Conservation (phyloP, 2,888 invertebrate species). For the Phengaris arion region DNA sequence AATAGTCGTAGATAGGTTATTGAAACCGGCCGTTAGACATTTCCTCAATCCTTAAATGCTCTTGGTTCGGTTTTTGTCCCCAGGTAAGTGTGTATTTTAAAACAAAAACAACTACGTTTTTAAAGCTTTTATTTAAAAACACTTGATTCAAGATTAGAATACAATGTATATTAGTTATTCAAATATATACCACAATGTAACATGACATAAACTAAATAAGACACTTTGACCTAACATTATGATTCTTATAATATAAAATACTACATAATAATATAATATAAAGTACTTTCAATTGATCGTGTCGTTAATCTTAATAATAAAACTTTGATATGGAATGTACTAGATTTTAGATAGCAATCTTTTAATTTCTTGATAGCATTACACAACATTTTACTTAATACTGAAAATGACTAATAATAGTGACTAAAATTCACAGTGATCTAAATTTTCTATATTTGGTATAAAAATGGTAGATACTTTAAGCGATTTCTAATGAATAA, state of each 20-base stretch:
- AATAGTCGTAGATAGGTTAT: no score
- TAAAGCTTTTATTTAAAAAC: not conserved
- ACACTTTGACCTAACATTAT: constrained; percentile 9
- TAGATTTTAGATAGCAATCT: constrained; percentile 3
- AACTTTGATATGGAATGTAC: constrained; percentile 20
- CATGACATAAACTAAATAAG: not conserved
- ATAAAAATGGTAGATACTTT: not conserved
- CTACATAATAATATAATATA: no score
- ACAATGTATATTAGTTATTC: not conserved
- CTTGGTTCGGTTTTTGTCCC: no score
- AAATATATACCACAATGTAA: not conserved
- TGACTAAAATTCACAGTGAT: constrained; percentile 12
- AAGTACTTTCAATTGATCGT: not conserved
- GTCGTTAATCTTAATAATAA: constrained; percentile 10
- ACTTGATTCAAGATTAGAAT: not conserved
- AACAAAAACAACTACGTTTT: not conserved
- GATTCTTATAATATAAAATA: not conserved
- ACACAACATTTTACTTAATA: constrained; percentile 8
- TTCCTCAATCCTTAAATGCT: no score
- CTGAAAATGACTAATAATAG: constrained; percentile 15
- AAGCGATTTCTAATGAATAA: not conserved
- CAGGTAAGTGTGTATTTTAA: not conserved
- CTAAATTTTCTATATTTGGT: constrained; percentile 18
- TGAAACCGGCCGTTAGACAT: no score
- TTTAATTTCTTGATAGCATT: constrained; percentile 1